Conservation (phyloP, 2,797 vertebrate species). For the Melanotaenia pygmaea region DNA sequence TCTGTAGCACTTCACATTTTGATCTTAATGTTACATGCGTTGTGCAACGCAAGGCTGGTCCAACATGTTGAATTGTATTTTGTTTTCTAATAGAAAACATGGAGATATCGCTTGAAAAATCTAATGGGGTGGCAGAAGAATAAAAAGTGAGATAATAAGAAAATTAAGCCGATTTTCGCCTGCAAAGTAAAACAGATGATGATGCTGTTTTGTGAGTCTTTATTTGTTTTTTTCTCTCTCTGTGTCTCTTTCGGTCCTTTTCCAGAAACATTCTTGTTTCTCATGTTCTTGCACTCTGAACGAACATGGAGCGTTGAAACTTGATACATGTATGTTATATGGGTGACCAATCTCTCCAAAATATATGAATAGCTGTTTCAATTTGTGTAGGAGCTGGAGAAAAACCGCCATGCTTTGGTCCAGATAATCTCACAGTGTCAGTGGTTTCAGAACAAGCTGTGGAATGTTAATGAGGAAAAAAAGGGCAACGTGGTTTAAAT, state of each 20-base stretch:
- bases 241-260: conserved; percentile 13
- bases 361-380: conserved; percentile 47
- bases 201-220: too few species aligned
- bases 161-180: neutral
- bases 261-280: conserved; percentile 22
- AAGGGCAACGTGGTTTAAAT: conserved; percentile 65
- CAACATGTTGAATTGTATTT: conserved; percentile 44
- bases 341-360: conserved; percentile 50
- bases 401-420: conserved; percentile 53
- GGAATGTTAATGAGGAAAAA: conserved; percentile 71
- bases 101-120: conserved; percentile 52
- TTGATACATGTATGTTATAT: conserved; percentile 35
- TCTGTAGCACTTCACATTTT: conserved; percentile 32
- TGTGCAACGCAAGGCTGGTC: conserved; percentile 37
- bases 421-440: conserved; percentile 62
- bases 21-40: conserved; percentile 44
- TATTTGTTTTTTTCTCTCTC: conserved; percentile 17
- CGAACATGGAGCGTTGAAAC: conserved; percentile 27
- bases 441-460: conserved; percentile 57
- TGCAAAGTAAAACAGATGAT: conserved; percentile 6
- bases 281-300: conserved; percentile 7
- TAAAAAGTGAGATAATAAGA: conserved; percentile 48
- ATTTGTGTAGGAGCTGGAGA: conserved; percentile 41
- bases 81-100: conserved; percentile 50
- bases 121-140: conserved; percentile 45